These are phyloP conservation scores for Euborellia annulipes DNA, from an alignment of 1,140 invertebrate species.

Conservation along the genomic window DNA sequence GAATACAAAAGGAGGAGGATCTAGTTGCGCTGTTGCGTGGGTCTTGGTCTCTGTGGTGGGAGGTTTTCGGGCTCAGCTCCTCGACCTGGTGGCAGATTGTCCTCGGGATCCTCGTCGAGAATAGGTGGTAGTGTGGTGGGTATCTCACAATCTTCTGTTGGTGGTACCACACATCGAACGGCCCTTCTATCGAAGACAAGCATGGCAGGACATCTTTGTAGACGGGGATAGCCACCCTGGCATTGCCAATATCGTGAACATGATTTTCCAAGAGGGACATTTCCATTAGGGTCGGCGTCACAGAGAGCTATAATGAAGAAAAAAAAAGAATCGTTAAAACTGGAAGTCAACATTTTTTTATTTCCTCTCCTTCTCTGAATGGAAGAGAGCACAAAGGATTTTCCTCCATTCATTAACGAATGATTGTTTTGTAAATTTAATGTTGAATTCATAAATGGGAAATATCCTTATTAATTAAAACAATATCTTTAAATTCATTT, in stretches of 20 bases:
- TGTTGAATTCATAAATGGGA: no score
- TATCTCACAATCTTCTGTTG: constrained; percentile 72
- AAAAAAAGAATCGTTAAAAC: no score
- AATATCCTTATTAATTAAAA: no score
- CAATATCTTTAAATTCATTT: no score
- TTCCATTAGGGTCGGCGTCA: constrained; percentile 69
- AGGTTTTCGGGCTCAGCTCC: constrained; percentile 19
- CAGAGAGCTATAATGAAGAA: constrained; percentile 52
- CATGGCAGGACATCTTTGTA: constrained; percentile 79
- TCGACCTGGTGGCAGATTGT: constrained; percentile 29
- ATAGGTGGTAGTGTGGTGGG: constrained; percentile 56
- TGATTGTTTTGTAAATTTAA: no score
- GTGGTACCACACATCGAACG: constrained; percentile 69
- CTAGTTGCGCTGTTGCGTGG: no score
- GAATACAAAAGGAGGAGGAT: no score
- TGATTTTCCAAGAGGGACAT: constrained; percentile 63
- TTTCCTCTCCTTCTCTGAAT: no score
- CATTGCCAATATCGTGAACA: constrained; percentile 90
- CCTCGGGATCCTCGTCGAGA: constrained; percentile 31
- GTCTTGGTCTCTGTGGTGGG: no score
- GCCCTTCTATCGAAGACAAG: constrained; percentile 73
- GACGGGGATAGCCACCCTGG: constrained; percentile 77
- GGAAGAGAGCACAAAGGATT: no score
- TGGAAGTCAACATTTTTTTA: no score
- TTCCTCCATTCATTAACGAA: no score